A percentile compares a stretch with the other conserved stretches of the same genome.
Conservation (phyloP, 2,797 vertebrate species). For the Myotis planiceps region DNA sequence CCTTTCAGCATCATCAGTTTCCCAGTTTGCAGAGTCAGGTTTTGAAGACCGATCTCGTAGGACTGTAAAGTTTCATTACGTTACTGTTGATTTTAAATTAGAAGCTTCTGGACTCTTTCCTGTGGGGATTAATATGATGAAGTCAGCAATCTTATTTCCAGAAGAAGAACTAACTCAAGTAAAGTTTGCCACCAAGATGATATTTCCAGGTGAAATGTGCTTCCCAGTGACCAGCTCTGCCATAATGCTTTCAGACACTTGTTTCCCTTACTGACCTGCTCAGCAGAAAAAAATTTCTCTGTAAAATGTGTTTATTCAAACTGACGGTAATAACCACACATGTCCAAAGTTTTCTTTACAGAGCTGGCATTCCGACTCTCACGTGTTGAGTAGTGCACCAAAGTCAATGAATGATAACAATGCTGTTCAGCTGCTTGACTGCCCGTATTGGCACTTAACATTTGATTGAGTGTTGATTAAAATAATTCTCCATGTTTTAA, state of each 20-base stretch:
- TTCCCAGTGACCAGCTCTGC: neutral
- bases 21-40: neutral
- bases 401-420: neutral
- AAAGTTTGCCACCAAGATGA: neutral
- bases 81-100: neutral
- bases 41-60: neutral
- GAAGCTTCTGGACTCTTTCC: neutral
- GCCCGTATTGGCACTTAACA: neutral
- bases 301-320: slow-evolving; percentile 34
- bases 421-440: neutral
- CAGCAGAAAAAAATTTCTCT: neutral
- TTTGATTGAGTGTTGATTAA: neutral
- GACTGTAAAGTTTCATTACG: neutral
- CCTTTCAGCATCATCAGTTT: neutral
- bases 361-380: neutral
- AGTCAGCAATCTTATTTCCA: neutral
- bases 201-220: slow-evolving; percentile 8
- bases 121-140: neutral
- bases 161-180: slow-evolving; percentile 6
- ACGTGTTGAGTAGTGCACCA: neutral
- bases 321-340: neutral
- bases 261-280: slow-evolving; percentile 29
- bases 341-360: slow-evolving; percentile 21
- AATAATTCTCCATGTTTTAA: slow-evolving; percentile 4
- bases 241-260: neutral